Conservation (phyloP, 2,113 vertebrate species). For the Rhombomys opimus region DNA sequence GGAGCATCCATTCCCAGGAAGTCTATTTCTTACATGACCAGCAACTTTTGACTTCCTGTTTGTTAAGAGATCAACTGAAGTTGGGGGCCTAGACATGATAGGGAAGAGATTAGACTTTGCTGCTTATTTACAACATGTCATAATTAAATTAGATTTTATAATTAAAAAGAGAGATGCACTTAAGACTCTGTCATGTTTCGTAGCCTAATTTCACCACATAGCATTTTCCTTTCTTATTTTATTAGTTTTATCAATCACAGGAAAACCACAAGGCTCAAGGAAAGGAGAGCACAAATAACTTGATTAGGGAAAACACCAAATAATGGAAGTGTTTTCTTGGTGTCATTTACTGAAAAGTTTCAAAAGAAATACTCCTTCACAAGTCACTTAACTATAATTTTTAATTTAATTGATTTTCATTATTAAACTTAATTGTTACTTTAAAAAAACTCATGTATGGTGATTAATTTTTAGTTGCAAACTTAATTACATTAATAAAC, state of each 20-base stretch:
- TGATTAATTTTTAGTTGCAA: background rate
- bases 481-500: background rate
- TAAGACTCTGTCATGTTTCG: background rate
- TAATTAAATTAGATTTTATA: background rate
- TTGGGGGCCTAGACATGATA: too few relatives aligned
- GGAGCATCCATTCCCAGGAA: too few relatives aligned
- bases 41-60: background rate
- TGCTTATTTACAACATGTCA: background rate
- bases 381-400: background rate
- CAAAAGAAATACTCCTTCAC: background rate
- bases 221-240: background rate
- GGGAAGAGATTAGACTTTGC: background rate
- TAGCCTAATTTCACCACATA: background rate
- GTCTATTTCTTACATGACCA: too few relatives aligned
- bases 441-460: background rate
- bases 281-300: background rate
- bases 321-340: background rate
- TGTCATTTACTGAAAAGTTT: background rate
- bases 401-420: background rate
- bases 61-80: background rate
- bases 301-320: rapidly evolving
- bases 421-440: background rate
- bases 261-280: background rate
- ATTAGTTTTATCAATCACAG: background rate
- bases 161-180: background rate